Conservation (phyloP, 2,113 vertebrate species). For the Chitala chitala region DNA sequence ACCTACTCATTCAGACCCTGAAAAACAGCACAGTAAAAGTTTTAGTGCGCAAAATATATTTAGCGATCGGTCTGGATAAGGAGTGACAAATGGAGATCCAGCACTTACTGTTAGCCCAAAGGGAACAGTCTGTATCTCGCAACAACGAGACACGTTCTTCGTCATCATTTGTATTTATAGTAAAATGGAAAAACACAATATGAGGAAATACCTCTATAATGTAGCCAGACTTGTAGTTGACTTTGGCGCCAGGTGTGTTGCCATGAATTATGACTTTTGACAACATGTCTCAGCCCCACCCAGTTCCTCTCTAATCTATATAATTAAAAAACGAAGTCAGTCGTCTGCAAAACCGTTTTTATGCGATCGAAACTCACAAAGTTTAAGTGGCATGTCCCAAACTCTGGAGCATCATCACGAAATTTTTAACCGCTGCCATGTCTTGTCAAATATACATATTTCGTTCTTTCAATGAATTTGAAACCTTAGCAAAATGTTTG, state of each 20-base stretch:
- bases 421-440: slow-evolving; percentile 21
- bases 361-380: too few relatives aligned
- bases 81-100: slow-evolving; percentile 42
- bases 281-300: slow-evolving; percentile 41
- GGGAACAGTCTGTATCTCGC: slow-evolving; percentile 44
- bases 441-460: slow-evolving; percentile 25
- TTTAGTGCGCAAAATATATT: slow-evolving; percentile 51
- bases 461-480: slow-evolving; percentile 15
- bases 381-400: too few relatives aligned
- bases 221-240: slow-evolving; percentile 50
- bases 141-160: slow-evolving; percentile 47
- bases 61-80: slow-evolving; percentile 42
- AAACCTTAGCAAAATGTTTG: background rate
- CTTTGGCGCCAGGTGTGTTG: slow-evolving; percentile 49
- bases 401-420: too few relatives aligned
- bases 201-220: slow-evolving; percentile 43
- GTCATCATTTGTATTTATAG: slow-evolving; percentile 55
- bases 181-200: slow-evolving; percentile 53
- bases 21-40: background rate
- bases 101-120: slow-evolving; percentile 27
- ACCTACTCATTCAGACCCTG: slow-evolving; percentile 21
- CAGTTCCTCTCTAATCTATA: slow-evolving; percentile 39
- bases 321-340: slow-evolving; percentile 35
- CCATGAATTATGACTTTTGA: slow-evolving; percentile 44
- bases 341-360: slow-evolving; percentile 31